Conservation (phyloP, 2,113 vertebrate genomes). For the Platycercus adscitus region DNA sequence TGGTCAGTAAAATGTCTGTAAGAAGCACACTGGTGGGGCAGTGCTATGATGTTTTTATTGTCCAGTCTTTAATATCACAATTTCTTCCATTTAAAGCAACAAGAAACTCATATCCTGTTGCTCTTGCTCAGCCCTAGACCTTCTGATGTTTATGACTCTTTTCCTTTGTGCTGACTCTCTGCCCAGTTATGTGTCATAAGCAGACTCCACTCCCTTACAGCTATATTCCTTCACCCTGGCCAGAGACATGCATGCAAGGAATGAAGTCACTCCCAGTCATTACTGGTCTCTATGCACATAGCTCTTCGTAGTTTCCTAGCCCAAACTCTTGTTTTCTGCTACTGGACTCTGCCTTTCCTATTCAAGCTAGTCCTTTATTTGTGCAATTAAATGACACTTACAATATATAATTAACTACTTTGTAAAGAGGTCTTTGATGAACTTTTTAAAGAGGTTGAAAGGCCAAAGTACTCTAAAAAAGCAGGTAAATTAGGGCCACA, state of each 20-base stretch:
- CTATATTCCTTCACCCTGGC: neutral
- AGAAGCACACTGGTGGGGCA: neutral
- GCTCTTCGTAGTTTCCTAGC: neutral
- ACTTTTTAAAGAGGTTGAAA: neutral
- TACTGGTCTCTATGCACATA: neutral
- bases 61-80: neutral
- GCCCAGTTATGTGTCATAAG: slow-evolving; percentile 28
- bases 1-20: neutral
- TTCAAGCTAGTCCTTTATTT: neutral
- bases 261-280: slow-evolving; percentile 50
- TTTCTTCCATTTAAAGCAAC: neutral
- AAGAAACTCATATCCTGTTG: slow-evolving; percentile 1
- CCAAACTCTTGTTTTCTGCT: neutral
- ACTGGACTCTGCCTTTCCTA: neutral
- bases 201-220: neutral
- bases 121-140: neutral
- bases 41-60: neutral
- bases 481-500: neutral
- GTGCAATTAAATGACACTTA: neutral
- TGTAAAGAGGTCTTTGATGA: neutral
- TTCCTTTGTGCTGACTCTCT: neutral
- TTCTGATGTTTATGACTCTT: slow-evolving; percentile 32
- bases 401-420: neutral
- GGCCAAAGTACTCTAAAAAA: neutral
- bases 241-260: neutral